phyloP scores from a whole-genome alignment of 1,140 invertebrate genomes.

The Melipona quadrifasciata region DNA sequence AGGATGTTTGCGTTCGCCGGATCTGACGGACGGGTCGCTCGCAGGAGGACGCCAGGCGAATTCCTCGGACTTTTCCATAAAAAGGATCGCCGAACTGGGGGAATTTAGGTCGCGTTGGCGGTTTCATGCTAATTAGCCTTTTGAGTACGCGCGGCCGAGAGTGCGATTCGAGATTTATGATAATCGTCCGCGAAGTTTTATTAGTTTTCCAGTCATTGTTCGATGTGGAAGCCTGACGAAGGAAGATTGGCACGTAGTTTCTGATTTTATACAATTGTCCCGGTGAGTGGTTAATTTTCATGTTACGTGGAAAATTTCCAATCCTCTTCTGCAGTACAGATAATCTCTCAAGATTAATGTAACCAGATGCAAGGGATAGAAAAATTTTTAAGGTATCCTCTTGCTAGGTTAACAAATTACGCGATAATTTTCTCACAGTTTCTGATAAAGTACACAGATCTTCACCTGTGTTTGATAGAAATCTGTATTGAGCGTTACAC shows the following conservation, averaged over 20 bases:
- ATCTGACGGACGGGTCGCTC: background rate
- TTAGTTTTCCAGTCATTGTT: background rate
- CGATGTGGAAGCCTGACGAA: background rate
- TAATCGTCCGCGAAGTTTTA: background rate
- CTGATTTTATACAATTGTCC: background rate
- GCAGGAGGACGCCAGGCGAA: background rate
- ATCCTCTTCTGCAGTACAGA: background rate
- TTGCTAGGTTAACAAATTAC: too few species aligned
- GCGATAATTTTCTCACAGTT: background rate
- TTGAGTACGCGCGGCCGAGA: background rate
- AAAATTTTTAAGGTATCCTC: background rate
- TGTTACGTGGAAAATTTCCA: background rate
- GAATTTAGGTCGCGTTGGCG: background rate
- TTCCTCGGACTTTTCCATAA: background rate
- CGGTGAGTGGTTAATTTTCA: too few species aligned
- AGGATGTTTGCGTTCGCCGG: background rate
- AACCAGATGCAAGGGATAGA: background rate
- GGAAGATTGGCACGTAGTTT: background rate
- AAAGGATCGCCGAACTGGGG: background rate
- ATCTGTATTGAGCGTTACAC: too few species aligned
- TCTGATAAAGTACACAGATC: background rate
- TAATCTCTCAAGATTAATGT: background rate
- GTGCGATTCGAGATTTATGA: background rate
- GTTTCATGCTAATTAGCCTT: background rate
- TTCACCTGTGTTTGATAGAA: background rate